Evolutionary conservation across 2,113 vertebrate genomes (phyloP), one percentile per base, ranked within the genome.

Genomic region (Muscicapa adusta): DNA sequence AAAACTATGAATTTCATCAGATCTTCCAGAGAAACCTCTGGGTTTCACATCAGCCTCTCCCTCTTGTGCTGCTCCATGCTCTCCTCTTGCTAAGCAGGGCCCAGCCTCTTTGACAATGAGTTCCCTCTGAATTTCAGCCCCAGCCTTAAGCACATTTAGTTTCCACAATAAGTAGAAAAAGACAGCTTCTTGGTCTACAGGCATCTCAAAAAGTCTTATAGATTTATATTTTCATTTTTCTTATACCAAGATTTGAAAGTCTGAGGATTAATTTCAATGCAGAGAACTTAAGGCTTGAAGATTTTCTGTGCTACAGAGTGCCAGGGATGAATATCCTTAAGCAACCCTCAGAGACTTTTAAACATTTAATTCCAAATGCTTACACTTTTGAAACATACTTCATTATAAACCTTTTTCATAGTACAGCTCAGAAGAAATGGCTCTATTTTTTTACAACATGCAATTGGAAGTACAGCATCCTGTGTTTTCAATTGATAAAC

Each of bases 11-110:
- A 15, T 66, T 94, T 66, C 8, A 34, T 36, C 20, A 70, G 19
- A 23, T 25, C 23, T 77, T 89, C 42, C 19, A 10, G 1, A 22
- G 36, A 65, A 92, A 43, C 4, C 12, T 51, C 10, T 47, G 36
- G 8, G 24, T 70, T 89, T 86, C 48, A 18, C 45, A 31, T 26
- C 28, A 40, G 26, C 7, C 43, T 8, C 11, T 9, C 33, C 9
- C 47, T 43, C 24, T 23, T 73, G 1, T 5, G 7, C 29, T 1
- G 0, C 4, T 8, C 16, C 10, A 23, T 18, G 6, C 9, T 58
- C 53, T 42, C 17, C 31, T n/a, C 18, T 38, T 9, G 14, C 16
- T 45, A 33, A 43, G 15, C 29, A 50, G 13, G 15, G 11, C 20
- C 9, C 57, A 43, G 23, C 0, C 3, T 60, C 26, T 47, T 40